These are phyloP conservation scores for Dicranocentrus wangi DNA, from an alignment of 2,888 invertebrate genomes.

Conservation along the genomic window DNA sequence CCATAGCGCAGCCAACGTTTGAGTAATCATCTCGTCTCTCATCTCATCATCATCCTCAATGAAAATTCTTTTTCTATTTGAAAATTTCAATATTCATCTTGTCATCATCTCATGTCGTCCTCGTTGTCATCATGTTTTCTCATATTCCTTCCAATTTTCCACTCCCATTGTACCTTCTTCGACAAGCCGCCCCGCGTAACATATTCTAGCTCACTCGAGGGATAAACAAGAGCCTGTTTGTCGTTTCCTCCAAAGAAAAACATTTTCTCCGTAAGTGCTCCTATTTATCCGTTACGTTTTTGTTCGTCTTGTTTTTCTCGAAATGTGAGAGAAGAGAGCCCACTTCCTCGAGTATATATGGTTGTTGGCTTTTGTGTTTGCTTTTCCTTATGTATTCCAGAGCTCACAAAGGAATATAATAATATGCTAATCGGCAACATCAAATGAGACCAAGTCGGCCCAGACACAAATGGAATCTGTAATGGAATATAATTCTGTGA, in stretches of 20 bases:
- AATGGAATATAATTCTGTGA: neutral
- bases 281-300: neutral
- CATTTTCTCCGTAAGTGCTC: neutral
- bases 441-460: slow-evolving; percentile 25
- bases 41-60: neutral
- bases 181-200: neutral
- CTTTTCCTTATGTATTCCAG: neutral
- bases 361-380: neutral
- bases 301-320: neutral
- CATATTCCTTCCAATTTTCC: neutral
- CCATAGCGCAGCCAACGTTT: too few relatives aligned
- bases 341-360: neutral
- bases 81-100: slow-evolving; percentile 37
- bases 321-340: neutral
- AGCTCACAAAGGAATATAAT: slow-evolving; percentile 9
- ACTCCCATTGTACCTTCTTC: neutral
- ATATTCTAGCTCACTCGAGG: neutral
- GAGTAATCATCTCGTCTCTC: slow-evolving; percentile 9
- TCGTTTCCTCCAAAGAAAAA: too few relatives aligned
- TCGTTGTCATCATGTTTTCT: neutral
- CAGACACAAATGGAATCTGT: slow-evolving; percentile 20
- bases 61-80: slow-evolving; percentile 3
- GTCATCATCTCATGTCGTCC: slow-evolving; percentile 19
- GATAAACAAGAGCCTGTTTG: neutral
- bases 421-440: slow-evolving; percentile 38